Evolutionary conservation across 2,888 invertebrate species (phyloP), one percentile per base, ranked within the genome.

Genomic region (Dexiosoma caninum): DNA sequence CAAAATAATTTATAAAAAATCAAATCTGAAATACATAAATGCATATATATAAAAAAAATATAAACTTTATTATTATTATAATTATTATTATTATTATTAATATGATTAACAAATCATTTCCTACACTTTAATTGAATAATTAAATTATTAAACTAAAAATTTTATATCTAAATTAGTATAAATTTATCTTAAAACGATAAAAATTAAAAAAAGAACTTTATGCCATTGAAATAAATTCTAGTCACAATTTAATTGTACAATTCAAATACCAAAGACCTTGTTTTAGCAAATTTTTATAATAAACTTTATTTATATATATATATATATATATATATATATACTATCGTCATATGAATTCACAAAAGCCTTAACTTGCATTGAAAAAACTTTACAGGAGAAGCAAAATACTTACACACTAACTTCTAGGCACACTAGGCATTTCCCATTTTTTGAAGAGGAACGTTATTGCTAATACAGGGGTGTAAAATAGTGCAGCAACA

Each of bases 251-350:
- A 67, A 53, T 21, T 8, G 23, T 23, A 5, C 10, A 51, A 27
- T 21, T 59, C 23, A 35, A 55, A 44, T 64, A 64, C 37, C 62
- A 72, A 44, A 71, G 40, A 14, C 46, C n/a, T 40, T 14, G 9
- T 23, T 55, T 35, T 35, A 51, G 30, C 21, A 27, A 42, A 72
- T 60, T 8, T 30, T 40, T 30, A 42, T 44, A 60, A 27, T 27
- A 27, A 27, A 5, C 9, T 37, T 8, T 37, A 37, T 12, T 12
- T 37, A 12, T 12, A 10, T 37, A 37, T 10, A 37, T 42, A 42
- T 16, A 9, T 32, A 53, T 10, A 10, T 32, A 37, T 9, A n/a
- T 40, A 23, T 14, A 16, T 16, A 16, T 2, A 42, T 14, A 42
- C 16, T 16, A 27, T 27, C 4, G 3, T 27, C 27, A 27, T 27